Evolutionary conservation across 2,797 vertebrate species (phyloP).

Genomic region (Margarornis squamiger): DNA sequence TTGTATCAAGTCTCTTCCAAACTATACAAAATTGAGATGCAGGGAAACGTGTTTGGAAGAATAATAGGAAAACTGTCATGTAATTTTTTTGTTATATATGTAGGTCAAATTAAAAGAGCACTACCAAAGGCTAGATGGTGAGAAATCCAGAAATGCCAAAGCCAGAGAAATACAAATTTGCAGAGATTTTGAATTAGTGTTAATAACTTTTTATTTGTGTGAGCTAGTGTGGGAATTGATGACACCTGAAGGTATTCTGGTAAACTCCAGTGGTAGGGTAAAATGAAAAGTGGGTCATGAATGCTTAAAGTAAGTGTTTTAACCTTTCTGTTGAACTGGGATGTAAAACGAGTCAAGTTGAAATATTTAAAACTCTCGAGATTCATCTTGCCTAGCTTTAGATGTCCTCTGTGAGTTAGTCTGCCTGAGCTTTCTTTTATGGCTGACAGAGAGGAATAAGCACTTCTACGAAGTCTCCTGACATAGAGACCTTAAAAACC

Average conservation of each 20-base stretch:
- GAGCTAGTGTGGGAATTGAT: neutral
- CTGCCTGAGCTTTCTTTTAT: neutral
- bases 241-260: neutral
- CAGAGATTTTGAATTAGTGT: neutral
- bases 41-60: neutral
- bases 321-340: neutral
- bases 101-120: neutral
- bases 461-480: neutral
- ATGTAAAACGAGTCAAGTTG: neutral
- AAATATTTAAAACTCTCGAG: neutral
- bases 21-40: neutral
- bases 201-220: neutral
- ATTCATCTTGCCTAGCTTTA: neutral
- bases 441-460: neutral
- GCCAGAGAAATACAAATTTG: neutral
- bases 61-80: neutral
- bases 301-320: neutral
- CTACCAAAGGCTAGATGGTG: neutral
- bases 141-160: neutral
- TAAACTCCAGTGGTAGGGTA: neutral
- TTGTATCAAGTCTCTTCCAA: neutral
- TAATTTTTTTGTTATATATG: neutral
- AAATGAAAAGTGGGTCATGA: neutral
- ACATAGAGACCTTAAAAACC: neutral
- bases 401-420: neutral